Percentiles rank a stretch among this genome's conserved stretches.
Conservation (phyloP, 2,113 vertebrate genomes). For the Phylloscopus trochilus region DNA sequence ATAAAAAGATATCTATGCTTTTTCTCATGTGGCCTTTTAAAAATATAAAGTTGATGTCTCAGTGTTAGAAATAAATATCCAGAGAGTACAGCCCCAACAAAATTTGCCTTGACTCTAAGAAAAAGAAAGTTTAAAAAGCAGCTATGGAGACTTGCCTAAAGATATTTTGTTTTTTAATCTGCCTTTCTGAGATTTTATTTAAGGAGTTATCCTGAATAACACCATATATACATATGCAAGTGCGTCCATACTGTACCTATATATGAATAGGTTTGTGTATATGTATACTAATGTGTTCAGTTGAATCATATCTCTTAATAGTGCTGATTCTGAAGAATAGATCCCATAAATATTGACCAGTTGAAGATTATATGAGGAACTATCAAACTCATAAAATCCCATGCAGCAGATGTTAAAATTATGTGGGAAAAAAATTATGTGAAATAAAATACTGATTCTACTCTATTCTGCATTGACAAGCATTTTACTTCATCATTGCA, state of each 20-base stretch:
- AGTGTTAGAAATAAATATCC: background rate
- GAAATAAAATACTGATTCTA: background rate
- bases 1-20: background rate
- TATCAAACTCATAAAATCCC: background rate
- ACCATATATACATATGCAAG: accelerated
- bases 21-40: background rate
- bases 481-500: background rate
- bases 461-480: background rate
- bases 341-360: background rate
- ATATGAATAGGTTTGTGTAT: too few relatives aligned
- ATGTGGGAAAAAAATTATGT: accelerated
- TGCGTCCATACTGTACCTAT: accelerated
- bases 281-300: accelerated
- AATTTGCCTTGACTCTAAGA: background rate
- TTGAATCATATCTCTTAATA: background rate
- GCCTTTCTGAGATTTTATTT: background rate
- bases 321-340: background rate
- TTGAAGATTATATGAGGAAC: background rate
- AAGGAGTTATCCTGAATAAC: background rate
- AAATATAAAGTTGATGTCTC: background rate
- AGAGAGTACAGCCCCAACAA: accelerated
- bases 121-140: background rate
- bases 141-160: background rate
- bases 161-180: background rate
- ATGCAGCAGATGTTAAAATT: background rate